Percentiles rank a stretch among this genome's conserved stretches.
These are phyloP conservation scores for Octopus bimaculoides DNA, from an alignment of 1,140 invertebrate genomes.

Conservation along the genomic window DNA sequence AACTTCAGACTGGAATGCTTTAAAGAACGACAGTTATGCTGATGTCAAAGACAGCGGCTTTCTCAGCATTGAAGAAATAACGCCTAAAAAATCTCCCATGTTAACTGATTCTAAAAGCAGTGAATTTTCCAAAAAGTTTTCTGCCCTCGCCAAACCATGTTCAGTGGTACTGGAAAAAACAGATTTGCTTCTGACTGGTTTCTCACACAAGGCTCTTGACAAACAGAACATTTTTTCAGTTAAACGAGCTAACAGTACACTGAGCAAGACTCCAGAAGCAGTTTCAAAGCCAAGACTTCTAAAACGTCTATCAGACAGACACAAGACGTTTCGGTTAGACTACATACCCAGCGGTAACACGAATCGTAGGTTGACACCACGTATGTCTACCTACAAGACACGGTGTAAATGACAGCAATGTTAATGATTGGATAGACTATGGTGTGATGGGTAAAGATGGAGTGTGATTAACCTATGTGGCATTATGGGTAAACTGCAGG, in stretches of 20 bases:
- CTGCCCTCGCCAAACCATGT: background rate
- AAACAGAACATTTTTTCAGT: background rate
- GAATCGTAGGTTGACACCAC: background rate
- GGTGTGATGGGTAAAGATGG: no score
- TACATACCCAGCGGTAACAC: background rate
- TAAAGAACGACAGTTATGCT: background rate
- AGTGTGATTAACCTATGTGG: no score
- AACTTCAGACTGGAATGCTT: background rate
- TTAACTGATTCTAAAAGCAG: background rate
- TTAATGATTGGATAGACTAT: no score
- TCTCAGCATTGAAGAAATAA: background rate
- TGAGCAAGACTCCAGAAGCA: background rate
- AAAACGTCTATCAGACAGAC: background rate
- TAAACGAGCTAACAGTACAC: background rate
- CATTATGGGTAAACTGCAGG: no score
- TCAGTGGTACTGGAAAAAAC: background rate
- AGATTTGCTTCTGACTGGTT: background rate
- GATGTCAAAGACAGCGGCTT: background rate
- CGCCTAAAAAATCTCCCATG: background rate
- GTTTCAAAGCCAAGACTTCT: background rate
- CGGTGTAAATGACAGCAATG: background rate
- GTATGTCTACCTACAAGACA: background rate
- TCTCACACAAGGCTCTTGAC: background rate
- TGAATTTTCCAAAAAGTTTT: background rate
- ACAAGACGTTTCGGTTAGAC: background rate